Evolutionary conservation across 2,797 vertebrate genomes (phyloP).

Genomic region (Diceros bicornis): DNA sequence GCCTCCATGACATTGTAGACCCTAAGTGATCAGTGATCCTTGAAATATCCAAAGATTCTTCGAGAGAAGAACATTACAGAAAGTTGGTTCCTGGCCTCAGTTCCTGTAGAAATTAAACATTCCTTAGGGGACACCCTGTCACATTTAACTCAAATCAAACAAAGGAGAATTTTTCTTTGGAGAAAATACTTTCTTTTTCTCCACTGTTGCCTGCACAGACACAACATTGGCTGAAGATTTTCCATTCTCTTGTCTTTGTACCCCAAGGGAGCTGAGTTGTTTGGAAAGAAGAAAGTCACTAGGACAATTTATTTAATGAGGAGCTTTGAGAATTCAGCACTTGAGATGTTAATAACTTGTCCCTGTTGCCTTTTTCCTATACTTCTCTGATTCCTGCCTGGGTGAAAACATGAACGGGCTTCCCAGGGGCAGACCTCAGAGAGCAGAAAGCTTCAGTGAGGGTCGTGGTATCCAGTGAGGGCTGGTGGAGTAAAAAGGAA

Average conservation of each 20-base stretch:
- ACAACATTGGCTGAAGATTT: neutral
- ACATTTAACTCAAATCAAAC: neutral
- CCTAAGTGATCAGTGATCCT: no score
- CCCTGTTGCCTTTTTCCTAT: neutral
- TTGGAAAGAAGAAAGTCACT: neutral
- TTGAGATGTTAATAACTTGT: neutral
- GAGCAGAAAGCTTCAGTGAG: neutral
- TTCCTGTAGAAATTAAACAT: neutral
- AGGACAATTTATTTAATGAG: constrained; percentile 32
- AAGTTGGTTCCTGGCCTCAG: no score
- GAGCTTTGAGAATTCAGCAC: neutral
- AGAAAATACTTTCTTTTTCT: neutral
- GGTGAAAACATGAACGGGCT: neutral
- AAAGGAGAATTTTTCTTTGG: constrained; percentile 87
- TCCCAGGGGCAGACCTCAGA: neutral
- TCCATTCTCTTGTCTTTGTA: neutral
- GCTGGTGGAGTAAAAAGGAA: neutral
- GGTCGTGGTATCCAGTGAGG: neutral
- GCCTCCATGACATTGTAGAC: no score
- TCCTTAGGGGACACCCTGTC: neutral
- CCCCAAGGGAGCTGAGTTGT: neutral
- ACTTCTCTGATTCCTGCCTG: neutral
- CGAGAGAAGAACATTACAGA: no score
- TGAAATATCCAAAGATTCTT: no score
- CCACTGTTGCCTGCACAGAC: neutral